Conservation (phyloP, 2,113 vertebrate species). For the Toxotes chatareus region DNA sequence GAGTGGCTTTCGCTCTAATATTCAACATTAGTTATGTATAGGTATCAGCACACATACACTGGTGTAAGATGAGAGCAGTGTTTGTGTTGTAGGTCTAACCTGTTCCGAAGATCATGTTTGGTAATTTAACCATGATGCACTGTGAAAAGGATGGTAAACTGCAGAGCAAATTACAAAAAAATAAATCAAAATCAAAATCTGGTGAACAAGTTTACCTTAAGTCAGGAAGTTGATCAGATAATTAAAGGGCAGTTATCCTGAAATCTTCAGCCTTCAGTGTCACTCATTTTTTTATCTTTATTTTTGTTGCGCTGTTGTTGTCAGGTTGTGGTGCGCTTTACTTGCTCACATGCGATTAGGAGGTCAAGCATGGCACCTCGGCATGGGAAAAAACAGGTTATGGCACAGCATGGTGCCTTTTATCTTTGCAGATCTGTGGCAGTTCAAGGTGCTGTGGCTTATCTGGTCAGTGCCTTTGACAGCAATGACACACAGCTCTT, state of each 20-base stretch:
- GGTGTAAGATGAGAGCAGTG: not conserved
- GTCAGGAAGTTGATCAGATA: conserved; percentile 8
- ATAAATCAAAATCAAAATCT: not conserved
- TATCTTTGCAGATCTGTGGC: conserved; percentile 61
- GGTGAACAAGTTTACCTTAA: not conserved
- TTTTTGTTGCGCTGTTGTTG: conserved; percentile 8
- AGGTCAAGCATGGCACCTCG: conserved; percentile 58
- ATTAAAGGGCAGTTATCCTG: not conserved
- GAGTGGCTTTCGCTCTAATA: conserved; percentile 11
- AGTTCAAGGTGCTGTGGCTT: conserved; percentile 70
- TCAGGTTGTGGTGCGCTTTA: not conserved
- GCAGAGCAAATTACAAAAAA: not conserved
- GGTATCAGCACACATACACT: conserved; percentile 19
- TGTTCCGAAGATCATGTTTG: not conserved
- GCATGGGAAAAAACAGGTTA: conserved; percentile 61
- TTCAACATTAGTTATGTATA: conserved; percentile 18
- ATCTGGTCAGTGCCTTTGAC: conserved; percentile 79
- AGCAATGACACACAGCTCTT: conserved; percentile 55
- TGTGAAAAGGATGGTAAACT: not conserved
- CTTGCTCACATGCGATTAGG: conserved; percentile 17
- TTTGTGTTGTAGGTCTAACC: not conserved
- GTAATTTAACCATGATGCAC: not conserved
- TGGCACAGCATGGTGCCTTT: conserved; percentile 38
- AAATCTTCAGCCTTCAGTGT: conserved; percentile 9
- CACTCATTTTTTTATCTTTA: conserved; percentile 19